These are phyloP conservation scores for Ciconia maguari DNA, from an alignment of 2,113 vertebrate species.

Conservation along the genomic window DNA sequence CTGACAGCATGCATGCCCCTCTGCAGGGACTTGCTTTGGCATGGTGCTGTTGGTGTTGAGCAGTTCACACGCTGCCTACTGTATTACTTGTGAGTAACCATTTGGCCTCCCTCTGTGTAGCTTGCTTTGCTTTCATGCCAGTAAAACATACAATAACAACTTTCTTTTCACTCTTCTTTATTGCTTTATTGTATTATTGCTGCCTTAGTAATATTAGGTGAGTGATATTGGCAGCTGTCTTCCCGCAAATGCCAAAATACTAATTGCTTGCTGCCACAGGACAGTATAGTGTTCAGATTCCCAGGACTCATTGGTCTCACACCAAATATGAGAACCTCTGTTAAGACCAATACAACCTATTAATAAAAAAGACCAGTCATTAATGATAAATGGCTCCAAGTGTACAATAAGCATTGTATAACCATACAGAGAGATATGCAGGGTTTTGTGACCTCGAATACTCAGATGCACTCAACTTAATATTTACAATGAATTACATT, in stretches of 20 bases:
- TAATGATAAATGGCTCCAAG: neutral
- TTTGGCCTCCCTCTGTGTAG: neutral
- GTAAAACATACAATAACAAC: neutral
- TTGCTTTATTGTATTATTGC: neutral
- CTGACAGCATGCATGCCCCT: fast-evolving
- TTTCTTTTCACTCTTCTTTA: neutral
- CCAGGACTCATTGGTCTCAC: neutral
- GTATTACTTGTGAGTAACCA: neutral
- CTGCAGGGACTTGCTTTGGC: neutral
- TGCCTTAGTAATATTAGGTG: neutral
- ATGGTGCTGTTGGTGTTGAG: fast-evolving
- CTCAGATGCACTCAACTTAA: neutral
- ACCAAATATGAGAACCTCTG: neutral
- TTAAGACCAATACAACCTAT: neutral
- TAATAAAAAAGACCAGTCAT: neutral
- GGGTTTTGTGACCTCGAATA: neutral
- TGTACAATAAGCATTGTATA: neutral
- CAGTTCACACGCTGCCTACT: fast-evolving
- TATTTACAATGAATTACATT: constrained; percentile 42
- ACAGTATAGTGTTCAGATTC: neutral
- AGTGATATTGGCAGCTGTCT: neutral
- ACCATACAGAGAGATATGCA: neutral
- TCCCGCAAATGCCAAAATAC: neutral
- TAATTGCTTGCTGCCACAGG: neutral
- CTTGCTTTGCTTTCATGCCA: neutral